Percentiles rank a stretch among this genome's conserved stretches.
Evolutionary conservation across 2,888 invertebrate genomes (phyloP).

Genomic region (Lottia scabra): DNA sequence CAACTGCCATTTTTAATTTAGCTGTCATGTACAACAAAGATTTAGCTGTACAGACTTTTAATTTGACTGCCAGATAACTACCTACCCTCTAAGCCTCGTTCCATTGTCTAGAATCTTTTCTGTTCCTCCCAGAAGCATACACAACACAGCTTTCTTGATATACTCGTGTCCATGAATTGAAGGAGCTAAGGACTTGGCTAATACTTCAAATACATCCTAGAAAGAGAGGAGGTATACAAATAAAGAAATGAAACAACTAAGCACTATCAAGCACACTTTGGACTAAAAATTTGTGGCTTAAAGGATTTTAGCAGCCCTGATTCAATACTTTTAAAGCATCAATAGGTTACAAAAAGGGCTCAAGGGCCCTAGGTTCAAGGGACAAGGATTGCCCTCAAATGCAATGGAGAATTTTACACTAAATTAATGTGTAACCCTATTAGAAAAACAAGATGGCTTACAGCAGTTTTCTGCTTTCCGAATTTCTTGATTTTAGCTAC

Average conservation of each 20-base stretch:
- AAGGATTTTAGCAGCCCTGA: no score
- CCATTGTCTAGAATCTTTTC: constrained; percentile 85
- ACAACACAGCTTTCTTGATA: constrained; percentile 95
- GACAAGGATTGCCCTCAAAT: no score
- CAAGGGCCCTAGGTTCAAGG: no score
- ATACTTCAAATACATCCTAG: constrained; percentile 85
- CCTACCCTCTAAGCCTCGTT: constrained; percentile 72
- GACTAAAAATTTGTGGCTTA: no score
- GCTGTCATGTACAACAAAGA: not conserved
- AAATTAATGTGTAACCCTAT: no score
- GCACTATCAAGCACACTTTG: no score
- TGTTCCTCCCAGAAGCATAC: constrained; percentile 92
- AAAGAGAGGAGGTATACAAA: no score
- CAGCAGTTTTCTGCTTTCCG: constrained; percentile 70
- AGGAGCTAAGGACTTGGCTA: constrained; percentile 93
- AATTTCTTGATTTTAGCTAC: constrained; percentile 88
- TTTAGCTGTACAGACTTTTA: not conserved
- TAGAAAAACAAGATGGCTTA: constrained; percentile 19
- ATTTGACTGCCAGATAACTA: not conserved
- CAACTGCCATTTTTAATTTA: no score
- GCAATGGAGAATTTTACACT: no score
- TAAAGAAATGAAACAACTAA: no score
- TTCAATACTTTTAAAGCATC: no score
- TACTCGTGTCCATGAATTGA: constrained; percentile 97
- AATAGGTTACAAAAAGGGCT: no score